Percentiles rank a stretch among this genome's conserved stretches.
phyloP scores from a whole-genome alignment of 2,113 vertebrate species.

The Salvelinus namaycush region DNA sequence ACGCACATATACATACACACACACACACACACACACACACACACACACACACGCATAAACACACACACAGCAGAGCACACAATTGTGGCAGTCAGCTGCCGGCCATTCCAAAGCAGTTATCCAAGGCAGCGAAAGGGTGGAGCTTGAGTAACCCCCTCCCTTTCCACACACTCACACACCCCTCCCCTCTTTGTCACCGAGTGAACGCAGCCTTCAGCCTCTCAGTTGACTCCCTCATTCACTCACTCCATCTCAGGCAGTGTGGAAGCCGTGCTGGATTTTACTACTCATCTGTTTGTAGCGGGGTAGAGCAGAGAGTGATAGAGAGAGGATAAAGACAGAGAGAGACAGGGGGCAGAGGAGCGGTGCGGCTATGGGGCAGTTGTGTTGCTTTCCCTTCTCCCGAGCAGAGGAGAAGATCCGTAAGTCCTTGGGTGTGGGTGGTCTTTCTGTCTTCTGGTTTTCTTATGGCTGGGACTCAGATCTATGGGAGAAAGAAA shows the following conservation, averaged over 20 bases:
- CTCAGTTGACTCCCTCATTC: background rate
- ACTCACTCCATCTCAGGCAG: slow-evolving; percentile 24
- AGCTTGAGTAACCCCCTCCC: slow-evolving; percentile 55
- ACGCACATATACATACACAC: background rate
- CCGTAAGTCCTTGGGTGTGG: slow-evolving; percentile 81
- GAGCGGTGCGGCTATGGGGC: slow-evolving; percentile 85
- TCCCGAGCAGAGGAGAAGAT: slow-evolving; percentile 88
- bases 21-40: slow-evolving; percentile 8
- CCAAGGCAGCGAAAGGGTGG: slow-evolving; percentile 72
- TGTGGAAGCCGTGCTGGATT: slow-evolving; percentile 15
- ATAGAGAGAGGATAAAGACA: background rate
- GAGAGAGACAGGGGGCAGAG: slow-evolving; percentile 37
- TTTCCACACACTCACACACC: slow-evolving; percentile 32
- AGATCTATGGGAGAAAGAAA: no score
- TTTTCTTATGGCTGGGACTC: background rate
- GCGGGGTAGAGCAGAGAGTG: background rate
- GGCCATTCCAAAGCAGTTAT: slow-evolving; percentile 63
- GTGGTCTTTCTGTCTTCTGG: slow-evolving; percentile 69
- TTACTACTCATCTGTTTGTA: slow-evolving; percentile 4
- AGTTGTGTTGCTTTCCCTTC: slow-evolving; percentile 96
- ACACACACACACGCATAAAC: slow-evolving; percentile 15
- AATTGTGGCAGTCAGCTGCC: slow-evolving; percentile 34
- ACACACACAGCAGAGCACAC: slow-evolving; percentile 21
- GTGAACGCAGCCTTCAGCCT: slow-evolving; percentile 4
- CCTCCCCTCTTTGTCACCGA: slow-evolving; percentile 28